phyloP scores from a whole-genome alignment of 2,888 invertebrate species.

The Mythimna pallens region DNA sequence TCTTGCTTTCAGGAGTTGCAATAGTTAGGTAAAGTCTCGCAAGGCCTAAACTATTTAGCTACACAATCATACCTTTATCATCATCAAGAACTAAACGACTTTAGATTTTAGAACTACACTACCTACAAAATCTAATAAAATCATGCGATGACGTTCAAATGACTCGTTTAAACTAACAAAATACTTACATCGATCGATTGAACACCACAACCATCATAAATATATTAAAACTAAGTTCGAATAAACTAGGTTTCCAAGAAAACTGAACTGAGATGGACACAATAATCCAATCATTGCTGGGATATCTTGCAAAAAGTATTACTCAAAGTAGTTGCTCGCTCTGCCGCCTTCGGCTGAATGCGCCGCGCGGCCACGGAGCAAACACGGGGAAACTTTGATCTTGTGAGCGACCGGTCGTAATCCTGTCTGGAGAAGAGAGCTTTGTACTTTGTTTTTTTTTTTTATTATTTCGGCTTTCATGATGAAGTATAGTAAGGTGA shows the following conservation, averaged over 20 bases:
- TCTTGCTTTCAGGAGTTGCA: too few species aligned
- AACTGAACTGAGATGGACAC: conserved; percentile 9
- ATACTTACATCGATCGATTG: background rate
- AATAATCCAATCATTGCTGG: conserved; percentile 30
- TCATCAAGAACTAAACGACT: too few species aligned
- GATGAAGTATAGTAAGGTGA: too few species aligned
- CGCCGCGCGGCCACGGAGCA: background rate
- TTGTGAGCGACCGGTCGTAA: conserved; percentile 4
- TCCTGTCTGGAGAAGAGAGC: background rate
- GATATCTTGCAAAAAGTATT: conserved; percentile 29
- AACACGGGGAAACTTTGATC: conserved; percentile 25
- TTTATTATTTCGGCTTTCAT: background rate
- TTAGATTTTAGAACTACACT: too few species aligned
- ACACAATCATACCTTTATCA: too few species aligned
- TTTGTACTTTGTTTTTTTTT: background rate
- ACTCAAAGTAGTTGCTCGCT: background rate
- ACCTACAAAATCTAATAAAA: too few species aligned
- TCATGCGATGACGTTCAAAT: too few species aligned
- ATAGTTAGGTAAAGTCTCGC: too few species aligned
- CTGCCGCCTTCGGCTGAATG: background rate
- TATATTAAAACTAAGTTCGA: background rate
- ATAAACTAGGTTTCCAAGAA: conserved; percentile 15
- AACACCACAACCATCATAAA: background rate
- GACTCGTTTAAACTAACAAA: background rate
- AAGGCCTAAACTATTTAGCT: too few species aligned